Evolutionary conservation across 2,797 vertebrate genomes (phyloP).

Genomic region (Artibeus lituratus): DNA sequence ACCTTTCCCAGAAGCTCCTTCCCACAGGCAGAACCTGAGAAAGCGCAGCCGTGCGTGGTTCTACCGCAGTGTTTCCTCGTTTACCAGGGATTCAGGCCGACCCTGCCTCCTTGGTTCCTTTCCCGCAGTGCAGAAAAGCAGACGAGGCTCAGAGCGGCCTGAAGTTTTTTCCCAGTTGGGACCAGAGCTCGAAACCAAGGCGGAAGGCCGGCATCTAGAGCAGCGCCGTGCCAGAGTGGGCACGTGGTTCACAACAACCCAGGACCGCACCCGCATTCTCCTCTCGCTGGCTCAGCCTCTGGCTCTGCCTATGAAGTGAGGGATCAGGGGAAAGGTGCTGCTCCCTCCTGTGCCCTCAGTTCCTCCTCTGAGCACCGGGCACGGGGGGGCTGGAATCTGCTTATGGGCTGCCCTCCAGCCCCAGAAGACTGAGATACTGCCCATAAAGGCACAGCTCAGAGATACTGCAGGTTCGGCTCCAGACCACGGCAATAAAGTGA

Average conservation of each 20-base stretch:
- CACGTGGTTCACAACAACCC: accelerated
- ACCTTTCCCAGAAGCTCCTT: background rate
- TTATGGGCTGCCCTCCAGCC: background rate
- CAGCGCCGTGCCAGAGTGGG: accelerated
- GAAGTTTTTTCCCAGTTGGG: background rate
- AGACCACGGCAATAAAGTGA: background rate
- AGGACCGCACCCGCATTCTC: accelerated
- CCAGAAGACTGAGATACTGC: background rate
- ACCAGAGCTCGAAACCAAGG: background rate
- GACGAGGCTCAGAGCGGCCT: background rate
- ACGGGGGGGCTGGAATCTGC: accelerated
- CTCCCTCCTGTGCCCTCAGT: background rate
- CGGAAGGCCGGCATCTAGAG: background rate
- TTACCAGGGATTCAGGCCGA: background rate
- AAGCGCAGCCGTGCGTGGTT: background rate
- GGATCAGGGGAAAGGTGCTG: background rate
- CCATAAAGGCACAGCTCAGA: background rate
- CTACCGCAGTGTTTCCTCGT: background rate
- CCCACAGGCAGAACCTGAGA: background rate
- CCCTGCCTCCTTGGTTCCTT: background rate
- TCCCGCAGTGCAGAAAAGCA: background rate
- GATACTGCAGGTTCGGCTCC: background rate
- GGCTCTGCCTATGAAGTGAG: background rate
- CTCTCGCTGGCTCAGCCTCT: background rate
- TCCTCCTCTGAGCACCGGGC: background rate